Base-by-base conservation (phyloP, 2,113 vertebrate species). In the Chlorodrepanis virens region DNA sequence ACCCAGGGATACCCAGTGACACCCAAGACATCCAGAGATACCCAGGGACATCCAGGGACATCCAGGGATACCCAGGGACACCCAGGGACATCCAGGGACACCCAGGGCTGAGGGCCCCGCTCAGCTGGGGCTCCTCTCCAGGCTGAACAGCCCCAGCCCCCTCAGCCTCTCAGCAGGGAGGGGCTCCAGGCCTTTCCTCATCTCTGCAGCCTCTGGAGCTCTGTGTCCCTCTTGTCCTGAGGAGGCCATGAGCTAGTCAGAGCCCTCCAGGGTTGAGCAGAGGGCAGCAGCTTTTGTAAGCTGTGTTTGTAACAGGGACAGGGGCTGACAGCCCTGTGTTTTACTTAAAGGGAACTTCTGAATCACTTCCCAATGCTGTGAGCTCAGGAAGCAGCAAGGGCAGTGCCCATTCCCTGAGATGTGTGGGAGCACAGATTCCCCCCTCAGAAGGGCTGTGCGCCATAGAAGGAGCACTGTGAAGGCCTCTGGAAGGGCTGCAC, bases 11-110 rank as follows among this genome's bases (percentile, higher is more conserved):
- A 50, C 1, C 1, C 75, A 27, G 57, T 23, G 29, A 40, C 31
- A 53, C 0, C 4, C 33, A 49, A 18, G 35, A 40, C 18, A 44
- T 1, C 0, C 54, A 31, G 25, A n/a, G n/a, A n/a, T n/a, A n/a
- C n/a, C 4, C 33, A 49, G n/a, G 23, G 35, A 40, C 18, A 44
- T 1, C 0, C 54, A 31, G 25, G 22, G 39, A 20, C 24, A 63
- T 0, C 3, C 49, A 57, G 37, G 11, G 17, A 54, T 8, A 40
- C 0, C 2, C 75, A 21, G 57, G 37, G 47, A 40, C 9, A 37
- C 2, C 1, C 45, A 31, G 21, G 9, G 29, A 54, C 17, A 40
- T 0, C 1, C 59, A 27, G 57, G 45, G 35, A 40, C 61, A 65
- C 0, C 4, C 40, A 70, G 54, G 35, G 37, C 45, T 56, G 21